Evolutionary conservation across 2,113 vertebrate species (phyloP).

Genomic region (Solea senegalensis): DNA sequence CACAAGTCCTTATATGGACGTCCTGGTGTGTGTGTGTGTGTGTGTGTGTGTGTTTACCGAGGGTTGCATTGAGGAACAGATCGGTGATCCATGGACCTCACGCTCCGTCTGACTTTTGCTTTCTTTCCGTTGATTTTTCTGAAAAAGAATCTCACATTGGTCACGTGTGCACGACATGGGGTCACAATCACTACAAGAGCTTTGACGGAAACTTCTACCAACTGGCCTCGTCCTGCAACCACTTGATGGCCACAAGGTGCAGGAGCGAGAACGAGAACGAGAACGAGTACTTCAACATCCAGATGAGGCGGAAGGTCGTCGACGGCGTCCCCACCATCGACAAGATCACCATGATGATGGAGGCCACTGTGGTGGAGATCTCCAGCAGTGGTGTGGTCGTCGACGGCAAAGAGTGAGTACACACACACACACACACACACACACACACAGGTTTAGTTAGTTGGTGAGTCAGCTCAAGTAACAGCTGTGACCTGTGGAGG

Average conservation of each 20-base stretch:
- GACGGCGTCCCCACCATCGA: constrained; percentile 70
- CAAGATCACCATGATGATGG: constrained; percentile 76
- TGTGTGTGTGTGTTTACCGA: too few relatives aligned
- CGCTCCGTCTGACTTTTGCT: too few relatives aligned
- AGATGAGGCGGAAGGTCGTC: constrained; percentile 76
- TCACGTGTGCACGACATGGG: constrained; percentile 92
- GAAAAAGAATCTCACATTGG: constrained; percentile 73
- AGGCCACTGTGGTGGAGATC: constrained; percentile 80
- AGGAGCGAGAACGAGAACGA: constrained; percentile 62
- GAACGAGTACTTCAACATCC: constrained; percentile 86
- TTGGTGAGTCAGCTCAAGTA: too few relatives aligned
- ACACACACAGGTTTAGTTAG: too few relatives aligned
- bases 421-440: too few relatives aligned
- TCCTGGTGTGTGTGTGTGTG: too few relatives aligned
- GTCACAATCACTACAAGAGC: constrained; percentile 88
- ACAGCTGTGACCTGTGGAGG: too few relatives aligned
- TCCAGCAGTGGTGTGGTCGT: constrained; percentile 64
- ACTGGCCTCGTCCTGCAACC: constrained; percentile 86
- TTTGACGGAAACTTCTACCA: constrained; percentile 88
- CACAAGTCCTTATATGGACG: too few relatives aligned
- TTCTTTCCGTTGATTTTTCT: not conserved
- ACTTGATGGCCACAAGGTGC: constrained; percentile 85
- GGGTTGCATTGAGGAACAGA: too few relatives aligned
- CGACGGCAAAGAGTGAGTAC: constrained; percentile 83
- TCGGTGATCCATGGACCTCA: too few relatives aligned